Evolutionary conservation across 2,888 invertebrate genomes (phyloP).

Genomic region (Phorcus lineatus): DNA sequence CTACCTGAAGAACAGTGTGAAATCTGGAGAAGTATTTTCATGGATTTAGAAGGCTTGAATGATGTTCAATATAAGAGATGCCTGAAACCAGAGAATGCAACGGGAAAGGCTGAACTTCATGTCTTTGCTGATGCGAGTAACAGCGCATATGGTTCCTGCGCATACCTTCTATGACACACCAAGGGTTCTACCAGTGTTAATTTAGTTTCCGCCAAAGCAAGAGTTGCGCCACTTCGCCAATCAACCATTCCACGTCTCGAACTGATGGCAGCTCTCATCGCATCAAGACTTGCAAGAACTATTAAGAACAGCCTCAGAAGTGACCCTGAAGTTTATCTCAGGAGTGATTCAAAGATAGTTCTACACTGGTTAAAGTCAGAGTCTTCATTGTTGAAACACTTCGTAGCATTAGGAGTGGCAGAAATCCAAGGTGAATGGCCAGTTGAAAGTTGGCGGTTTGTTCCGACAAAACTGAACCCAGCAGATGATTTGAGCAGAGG

Average conservation of each 20-base stretch:
- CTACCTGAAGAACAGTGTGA: neutral
- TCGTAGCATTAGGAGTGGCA: conserved; percentile 26
- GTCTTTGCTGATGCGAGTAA: conserved; percentile 5
- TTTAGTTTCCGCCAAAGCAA: conserved; percentile 9
- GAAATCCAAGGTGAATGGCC: conserved; percentile 23
- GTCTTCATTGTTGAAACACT: conserved; percentile 5
- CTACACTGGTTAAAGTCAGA: conserved; percentile 30
- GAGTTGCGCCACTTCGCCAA: conserved; percentile 21
- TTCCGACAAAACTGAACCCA: conserved; percentile 26
- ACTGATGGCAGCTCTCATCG: conserved; percentile 23
- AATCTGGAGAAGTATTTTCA: neutral
- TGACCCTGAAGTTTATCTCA: neutral
- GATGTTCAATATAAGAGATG: neutral
- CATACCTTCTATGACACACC: neutral
- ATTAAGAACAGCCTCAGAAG: neutral
- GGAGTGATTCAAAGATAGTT: neutral
- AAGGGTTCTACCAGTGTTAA: neutral
- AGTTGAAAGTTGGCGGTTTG: neutral
- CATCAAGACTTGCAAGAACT: conserved; percentile 16
- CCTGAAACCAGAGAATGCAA: neutral
- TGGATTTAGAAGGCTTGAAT: neutral
- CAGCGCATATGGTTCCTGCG: neutral
- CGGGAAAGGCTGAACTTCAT: neutral
- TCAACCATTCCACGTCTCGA: conserved; percentile 19
- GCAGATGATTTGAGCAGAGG: conserved; percentile 32